A percentile compares a stretch with the other conserved stretches of the same genome.
Conservation (phyloP, 1,140 invertebrate genomes). For the Globodera rostochiensis region DNA sequence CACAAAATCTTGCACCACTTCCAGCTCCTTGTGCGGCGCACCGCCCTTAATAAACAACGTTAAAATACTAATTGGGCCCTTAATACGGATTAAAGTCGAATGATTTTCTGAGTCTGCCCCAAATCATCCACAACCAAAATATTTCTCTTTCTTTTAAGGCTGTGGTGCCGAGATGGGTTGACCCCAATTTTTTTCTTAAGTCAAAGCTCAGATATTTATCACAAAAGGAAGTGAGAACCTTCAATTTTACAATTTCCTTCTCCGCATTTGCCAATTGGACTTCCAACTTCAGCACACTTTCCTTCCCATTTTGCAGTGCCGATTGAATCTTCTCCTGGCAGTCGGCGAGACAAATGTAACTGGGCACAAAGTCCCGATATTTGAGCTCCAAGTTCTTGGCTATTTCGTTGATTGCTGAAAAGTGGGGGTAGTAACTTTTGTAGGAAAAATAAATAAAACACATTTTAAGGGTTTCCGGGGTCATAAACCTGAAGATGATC, state of each 20-base stretch:
- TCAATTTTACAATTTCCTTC: slow-evolving; percentile 1
- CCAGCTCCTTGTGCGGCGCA: slow-evolving; percentile 7
- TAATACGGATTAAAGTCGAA: too few species aligned
- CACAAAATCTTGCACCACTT: slow-evolving; percentile 22
- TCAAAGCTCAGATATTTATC: background rate
- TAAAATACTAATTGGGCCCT: too few species aligned
- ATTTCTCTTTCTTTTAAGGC: too few species aligned
- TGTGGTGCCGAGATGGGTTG: too few species aligned
- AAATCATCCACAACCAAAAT: too few species aligned
- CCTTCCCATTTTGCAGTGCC: slow-evolving; percentile 13
- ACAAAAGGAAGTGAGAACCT: slow-evolving; percentile 1
- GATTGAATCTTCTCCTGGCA: slow-evolving; percentile 34
- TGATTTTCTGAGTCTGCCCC: too few species aligned
- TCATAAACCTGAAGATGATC: too few species aligned
- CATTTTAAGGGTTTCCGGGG: background rate
- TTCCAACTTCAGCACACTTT: slow-evolving; percentile 21
- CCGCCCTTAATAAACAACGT: slow-evolving; percentile 1
- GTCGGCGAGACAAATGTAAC: slow-evolving; percentile 28
- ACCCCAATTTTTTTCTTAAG: too few species aligned
- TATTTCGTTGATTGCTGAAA: slow-evolving; percentile 25
- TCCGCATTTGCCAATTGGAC: slow-evolving; percentile 13
- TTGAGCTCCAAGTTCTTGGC: slow-evolving; percentile 35
- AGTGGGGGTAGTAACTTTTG: background rate
- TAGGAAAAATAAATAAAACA: background rate
- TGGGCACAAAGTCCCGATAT: slow-evolving; percentile 28